Evolutionary conservation across 1,140 invertebrate genomes (phyloP).

Genomic region (Halyomorpha halys): DNA sequence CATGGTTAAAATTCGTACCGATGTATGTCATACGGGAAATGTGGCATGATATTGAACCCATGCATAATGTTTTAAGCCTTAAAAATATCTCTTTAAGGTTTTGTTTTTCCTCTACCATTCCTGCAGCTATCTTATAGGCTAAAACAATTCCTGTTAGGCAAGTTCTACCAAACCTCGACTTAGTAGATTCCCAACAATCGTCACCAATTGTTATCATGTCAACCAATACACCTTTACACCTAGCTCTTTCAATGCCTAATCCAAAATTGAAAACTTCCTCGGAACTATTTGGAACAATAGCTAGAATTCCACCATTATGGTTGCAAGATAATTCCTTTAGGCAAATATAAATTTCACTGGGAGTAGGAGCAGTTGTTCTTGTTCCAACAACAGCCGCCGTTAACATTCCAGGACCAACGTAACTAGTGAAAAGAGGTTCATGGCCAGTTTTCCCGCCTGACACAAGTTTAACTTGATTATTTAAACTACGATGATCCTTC

Average conservation of each 20-base stretch:
- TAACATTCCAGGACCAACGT: conserved; percentile 56
- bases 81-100: conserved; percentile 1
- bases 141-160: background rate
- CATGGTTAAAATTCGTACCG: background rate
- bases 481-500: background rate
- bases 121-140: background rate
- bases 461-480: conserved; percentile 47
- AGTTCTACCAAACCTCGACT: background rate
- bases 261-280: conserved; percentile 8
- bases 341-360: background rate
- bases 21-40: background rate
- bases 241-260: conserved; percentile 1
- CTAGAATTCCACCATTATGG: background rate
- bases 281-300: background rate
- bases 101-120: background rate
- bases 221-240: background rate
- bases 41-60: background rate
- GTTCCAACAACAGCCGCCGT: conserved; percentile 52
- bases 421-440: conserved; percentile 52
- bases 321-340: conserved; percentile 4
- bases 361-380: background rate
- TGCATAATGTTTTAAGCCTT: background rate
- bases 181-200: conserved; percentile 7
- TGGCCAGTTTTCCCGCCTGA: conserved; percentile 56
- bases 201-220: conserved; percentile 12